A percentile compares a stretch with the other conserved stretches of the same genome.
Evolutionary conservation across 2,797 vertebrate genomes (phyloP).

Genomic region (Periophthalmus magnuspinnatus): DNA sequence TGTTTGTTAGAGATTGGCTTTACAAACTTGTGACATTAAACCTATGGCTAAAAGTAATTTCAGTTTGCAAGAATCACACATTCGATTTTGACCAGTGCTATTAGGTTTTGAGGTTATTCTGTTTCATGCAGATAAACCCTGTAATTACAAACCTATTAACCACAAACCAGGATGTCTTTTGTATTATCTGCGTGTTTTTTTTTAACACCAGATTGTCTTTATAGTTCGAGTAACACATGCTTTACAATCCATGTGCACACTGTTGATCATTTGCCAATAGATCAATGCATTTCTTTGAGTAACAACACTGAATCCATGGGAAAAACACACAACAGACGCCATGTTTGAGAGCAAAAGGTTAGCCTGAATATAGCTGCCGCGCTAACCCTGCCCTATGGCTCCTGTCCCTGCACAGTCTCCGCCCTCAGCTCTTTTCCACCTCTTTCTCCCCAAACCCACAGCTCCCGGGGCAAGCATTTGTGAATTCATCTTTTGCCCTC

Average conservation of each 20-base stretch:
- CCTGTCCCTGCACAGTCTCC: conserved; percentile 39
- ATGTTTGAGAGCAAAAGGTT: conserved; percentile 31
- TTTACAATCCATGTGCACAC: not conserved
- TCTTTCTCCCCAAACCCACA: conserved; percentile 46
- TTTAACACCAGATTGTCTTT: too few relatives aligned
- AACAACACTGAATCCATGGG: not conserved
- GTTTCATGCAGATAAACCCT: too few relatives aligned
- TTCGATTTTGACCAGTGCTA: too few relatives aligned
- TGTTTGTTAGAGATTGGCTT: not conserved
- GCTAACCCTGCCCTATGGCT: conserved; percentile 33
- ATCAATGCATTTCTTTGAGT: not conserved
- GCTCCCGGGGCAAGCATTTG: conserved; percentile 75
- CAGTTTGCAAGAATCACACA: too few relatives aligned
- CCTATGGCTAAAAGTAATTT: too few relatives aligned
- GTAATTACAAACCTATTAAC: too few relatives aligned
- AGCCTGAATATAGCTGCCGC: conserved; percentile 30
- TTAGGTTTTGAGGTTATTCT: not conserved
- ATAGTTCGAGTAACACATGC: not conserved
- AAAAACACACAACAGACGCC: conserved; percentile 3
- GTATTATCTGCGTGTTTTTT: too few relatives aligned
- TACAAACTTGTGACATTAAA: not conserved
- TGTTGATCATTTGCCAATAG: not conserved
- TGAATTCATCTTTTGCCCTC: conserved; percentile 77
- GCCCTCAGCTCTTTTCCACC: conserved; percentile 39
- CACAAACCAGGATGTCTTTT: too few relatives aligned